A percentile compares a stretch with the other conserved stretches of the same genome.
Conservation (phyloP, 53 echinoderm and acorn worm genomes). For the Luidia sarsii region DNA sequence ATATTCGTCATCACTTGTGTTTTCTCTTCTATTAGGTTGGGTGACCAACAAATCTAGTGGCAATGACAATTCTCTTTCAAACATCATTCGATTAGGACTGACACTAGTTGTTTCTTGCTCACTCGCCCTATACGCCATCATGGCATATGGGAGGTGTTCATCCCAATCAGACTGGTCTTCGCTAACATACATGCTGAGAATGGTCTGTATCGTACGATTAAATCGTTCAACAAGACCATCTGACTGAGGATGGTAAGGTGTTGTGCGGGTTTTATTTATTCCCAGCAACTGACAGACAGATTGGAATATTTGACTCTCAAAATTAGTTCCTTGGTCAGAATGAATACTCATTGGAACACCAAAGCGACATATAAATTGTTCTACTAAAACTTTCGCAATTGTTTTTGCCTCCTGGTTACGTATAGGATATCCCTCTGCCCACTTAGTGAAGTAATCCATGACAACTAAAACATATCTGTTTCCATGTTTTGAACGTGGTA, state of each 20-base stretch:
- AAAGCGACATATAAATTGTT: slow-evolving; percentile 43
- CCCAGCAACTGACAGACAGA: slow-evolving; percentile 33
- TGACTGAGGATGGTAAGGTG: slow-evolving; percentile 39
- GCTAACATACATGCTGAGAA: slow-evolving; percentile 9
- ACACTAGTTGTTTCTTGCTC: slow-evolving; percentile 43
- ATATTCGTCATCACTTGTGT: too few relatives aligned
- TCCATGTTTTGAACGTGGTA: slow-evolving; percentile 3
- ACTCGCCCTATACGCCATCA: slow-evolving; percentile 50
- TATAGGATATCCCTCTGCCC: slow-evolving; percentile 37
- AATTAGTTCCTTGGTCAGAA: slow-evolving; percentile 52
- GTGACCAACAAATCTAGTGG: slow-evolving; percentile 37
- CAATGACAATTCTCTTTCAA: slow-evolving; percentile 39
- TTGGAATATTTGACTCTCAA: slow-evolving; percentile 35
- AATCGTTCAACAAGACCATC: slow-evolving; percentile 34
- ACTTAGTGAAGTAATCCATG: slow-evolving; percentile 39
- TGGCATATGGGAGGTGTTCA: slow-evolving; percentile 18
- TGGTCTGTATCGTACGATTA: slow-evolving; percentile 26
- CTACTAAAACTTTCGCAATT: slow-evolving; percentile 10
- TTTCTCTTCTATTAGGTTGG: background rate
- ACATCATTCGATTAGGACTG: slow-evolving; percentile 56
- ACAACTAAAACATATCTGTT: slow-evolving; percentile 27
- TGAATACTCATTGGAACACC: slow-evolving; percentile 27
- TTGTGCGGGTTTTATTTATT: slow-evolving; percentile 52
- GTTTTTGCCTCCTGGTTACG: slow-evolving; percentile 17
- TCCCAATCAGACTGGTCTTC: slow-evolving; percentile 54